These are phyloP conservation scores for Tenthredo distinguenda DNA, from an alignment of 2,888 invertebrate genomes.

Conservation along the genomic window DNA sequence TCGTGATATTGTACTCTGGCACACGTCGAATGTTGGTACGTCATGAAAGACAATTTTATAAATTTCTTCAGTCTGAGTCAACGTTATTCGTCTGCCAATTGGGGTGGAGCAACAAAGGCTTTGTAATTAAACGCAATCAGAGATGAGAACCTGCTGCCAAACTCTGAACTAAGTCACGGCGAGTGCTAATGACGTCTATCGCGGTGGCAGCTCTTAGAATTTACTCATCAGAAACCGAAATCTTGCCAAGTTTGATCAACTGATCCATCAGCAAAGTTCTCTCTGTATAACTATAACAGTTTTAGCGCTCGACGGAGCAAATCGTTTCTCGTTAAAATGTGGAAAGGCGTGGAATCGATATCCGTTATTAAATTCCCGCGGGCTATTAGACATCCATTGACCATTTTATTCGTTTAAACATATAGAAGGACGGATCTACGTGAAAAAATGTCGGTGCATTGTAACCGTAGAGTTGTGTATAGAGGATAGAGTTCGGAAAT, in stretches of 20 bases:
- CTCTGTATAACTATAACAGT: constrained; percentile 26
- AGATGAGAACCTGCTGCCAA: constrained; percentile 15
- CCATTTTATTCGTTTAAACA: background rate
- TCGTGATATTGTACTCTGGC: background rate
- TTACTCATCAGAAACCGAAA: constrained; percentile 43
- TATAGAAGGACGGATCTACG: background rate
- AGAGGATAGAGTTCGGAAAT: background rate
- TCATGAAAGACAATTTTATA: background rate
- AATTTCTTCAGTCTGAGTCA: background rate
- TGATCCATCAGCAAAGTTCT: constrained; percentile 38
- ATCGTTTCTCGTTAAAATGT: background rate
- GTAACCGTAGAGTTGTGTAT: constrained; percentile 12
- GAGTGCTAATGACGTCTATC: constrained; percentile 42
- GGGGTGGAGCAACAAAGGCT: constrained; percentile 25
- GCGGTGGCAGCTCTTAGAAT: constrained; percentile 22
- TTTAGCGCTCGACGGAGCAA: background rate
- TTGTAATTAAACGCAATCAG: constrained; percentile 44
- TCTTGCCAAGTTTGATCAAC: constrained; percentile 47
- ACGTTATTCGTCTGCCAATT: constrained; percentile 19
- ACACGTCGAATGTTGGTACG: background rate
- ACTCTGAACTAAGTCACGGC: constrained; percentile 39
- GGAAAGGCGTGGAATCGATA: constrained; percentile 5
- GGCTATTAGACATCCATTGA: background rate
- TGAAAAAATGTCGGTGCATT: background rate
- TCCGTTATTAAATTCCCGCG: background rate